Evolutionary conservation across 2,797 vertebrate species (phyloP), one percentile per base, ranked within the genome.

Genomic region (Microtus agrestis): DNA sequence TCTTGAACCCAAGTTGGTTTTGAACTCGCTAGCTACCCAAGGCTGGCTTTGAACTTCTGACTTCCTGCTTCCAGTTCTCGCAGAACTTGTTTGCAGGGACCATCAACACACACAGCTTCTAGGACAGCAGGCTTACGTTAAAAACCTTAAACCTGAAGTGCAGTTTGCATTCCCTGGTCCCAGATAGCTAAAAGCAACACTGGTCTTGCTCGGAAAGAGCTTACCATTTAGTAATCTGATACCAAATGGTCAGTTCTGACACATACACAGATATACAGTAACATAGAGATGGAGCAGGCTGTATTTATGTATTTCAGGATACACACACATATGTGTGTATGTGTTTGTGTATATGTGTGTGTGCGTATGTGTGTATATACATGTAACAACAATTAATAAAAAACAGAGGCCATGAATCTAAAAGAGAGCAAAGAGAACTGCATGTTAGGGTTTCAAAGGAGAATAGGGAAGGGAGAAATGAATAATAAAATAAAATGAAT

Each of bases 331-430:
- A 17, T 34, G 6, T 67, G 1, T 34, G 2, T 67, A 0, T 67
- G 6, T 63, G 5, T 25, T 0, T 63, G 0, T 63, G 1, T 12
- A 4, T 29, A 11, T 48, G 0, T 12, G 0, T 67, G 31, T 34
- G 14, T 2, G 48, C 0, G 0, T 51, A 0, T 34, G 31, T 67
- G 27, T 67, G 5, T 37, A 5, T 27, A 27, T 40, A 2, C 25
- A 65, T 65, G 29, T 46, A 65, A 31, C 56, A 46, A 31, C 40
- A 31, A 46, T 34, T 46, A 46, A 34, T 84, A 14, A 65, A 46
- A 65, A 43, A 84, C 46, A 34, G 40, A 84, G 59, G 81, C 81
- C 81, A 65, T 46, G 29, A 19, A 34, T 84, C 31, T 84, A 27
- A 65, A 84, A 84, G 40, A 65, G 15, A 46, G 40, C 29, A 65